These are phyloP conservation scores for Scrobipalpa costella DNA, from an alignment of 2,888 invertebrate species.

Conservation along the genomic window DNA sequence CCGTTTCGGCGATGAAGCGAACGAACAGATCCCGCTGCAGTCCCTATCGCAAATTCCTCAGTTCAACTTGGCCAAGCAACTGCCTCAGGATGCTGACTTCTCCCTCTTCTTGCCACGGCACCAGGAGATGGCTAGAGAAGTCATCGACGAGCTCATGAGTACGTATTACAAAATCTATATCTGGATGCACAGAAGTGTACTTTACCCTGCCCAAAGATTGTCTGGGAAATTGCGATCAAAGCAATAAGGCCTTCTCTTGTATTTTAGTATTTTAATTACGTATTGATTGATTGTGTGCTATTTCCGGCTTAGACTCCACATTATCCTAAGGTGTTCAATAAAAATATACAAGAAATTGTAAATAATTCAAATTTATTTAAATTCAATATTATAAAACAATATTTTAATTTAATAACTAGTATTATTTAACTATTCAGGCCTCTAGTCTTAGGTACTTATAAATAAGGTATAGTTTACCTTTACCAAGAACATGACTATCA, in stretches of 20 bases:
- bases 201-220: too few species aligned
- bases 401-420: not conserved
- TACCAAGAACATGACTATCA: too few species aligned
- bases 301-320: too few species aligned
- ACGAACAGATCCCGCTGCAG: slow-evolving; percentile 77
- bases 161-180: slow-evolving; percentile 40
- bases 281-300: too few species aligned
- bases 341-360: not conserved
- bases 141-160: slow-evolving; percentile 87
- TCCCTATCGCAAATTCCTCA: slow-evolving; percentile 78
- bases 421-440: not conserved
- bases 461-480: too few species aligned
- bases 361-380: not conserved
- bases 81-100: slow-evolving; percentile 84
- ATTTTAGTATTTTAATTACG: too few species aligned
- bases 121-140: slow-evolving; percentile 84
- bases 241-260: too few species aligned
- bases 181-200: too few species aligned
- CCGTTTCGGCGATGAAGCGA: slow-evolving; percentile 81
- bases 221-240: too few species aligned
- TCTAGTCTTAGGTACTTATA: not conserved
- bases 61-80: slow-evolving; percentile 77
- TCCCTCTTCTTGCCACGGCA: slow-evolving; percentile 88
- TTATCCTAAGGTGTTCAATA: too few species aligned
- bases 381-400: not conserved